A percentile compares a stretch with the other conserved stretches of the same genome.
Evolutionary conservation across 2,888 invertebrate genomes (phyloP).

Genomic region (Dione juno): DNA sequence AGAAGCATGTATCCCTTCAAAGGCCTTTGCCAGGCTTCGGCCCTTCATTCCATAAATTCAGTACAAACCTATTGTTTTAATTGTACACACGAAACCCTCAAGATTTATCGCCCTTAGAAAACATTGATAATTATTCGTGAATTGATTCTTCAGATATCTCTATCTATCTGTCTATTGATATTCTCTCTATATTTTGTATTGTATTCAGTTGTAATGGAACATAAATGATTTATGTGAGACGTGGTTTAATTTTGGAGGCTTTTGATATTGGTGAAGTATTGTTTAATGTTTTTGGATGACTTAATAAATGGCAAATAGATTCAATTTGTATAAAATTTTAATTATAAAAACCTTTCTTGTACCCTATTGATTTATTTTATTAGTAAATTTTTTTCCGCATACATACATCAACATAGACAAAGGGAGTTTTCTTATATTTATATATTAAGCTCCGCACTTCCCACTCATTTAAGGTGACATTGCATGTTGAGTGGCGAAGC

Average conservation of each 20-base stretch:
- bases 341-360: too few relatives aligned
- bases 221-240: background rate
- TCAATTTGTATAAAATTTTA: too few relatives aligned
- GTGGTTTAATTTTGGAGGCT: background rate
- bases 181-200: conserved; percentile 1
- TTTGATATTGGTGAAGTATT: background rate
- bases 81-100: conserved; percentile 45
- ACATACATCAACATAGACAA: too few relatives aligned
- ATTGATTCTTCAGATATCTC: conserved; percentile 51
- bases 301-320: too few relatives aligned
- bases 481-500: too few relatives aligned
- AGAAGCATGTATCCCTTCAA: conserved; percentile 32
- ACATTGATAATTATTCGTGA: conserved; percentile 50
- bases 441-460: too few relatives aligned
- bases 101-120: conserved; percentile 50
- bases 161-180: conserved; percentile 49
- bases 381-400: too few relatives aligned
- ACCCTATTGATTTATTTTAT: too few relatives aligned
- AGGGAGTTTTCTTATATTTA: too few relatives aligned
- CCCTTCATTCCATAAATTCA: conserved; percentile 45
- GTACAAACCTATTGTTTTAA: conserved; percentile 49
- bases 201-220: background rate
- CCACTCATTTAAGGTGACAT: too few relatives aligned
- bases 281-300: background rate
- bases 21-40: conserved; percentile 31